phyloP scores from a whole-genome alignment of 2,797 vertebrate genomes.

The Hyperoplus lanceolatus region DNA sequence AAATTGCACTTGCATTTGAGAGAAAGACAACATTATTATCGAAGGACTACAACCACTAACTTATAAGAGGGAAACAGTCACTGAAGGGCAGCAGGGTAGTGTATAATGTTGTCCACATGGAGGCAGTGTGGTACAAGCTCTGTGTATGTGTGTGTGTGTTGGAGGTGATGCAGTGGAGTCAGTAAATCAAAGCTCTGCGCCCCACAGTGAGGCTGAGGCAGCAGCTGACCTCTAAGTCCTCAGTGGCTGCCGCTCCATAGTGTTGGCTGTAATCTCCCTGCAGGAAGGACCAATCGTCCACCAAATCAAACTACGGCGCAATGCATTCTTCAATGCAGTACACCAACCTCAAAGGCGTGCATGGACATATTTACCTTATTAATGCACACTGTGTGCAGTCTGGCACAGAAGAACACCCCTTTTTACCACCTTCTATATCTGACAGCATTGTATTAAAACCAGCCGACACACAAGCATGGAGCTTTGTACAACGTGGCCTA shows the following conservation, averaged over 20 bases:
- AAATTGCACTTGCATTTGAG: too few species aligned
- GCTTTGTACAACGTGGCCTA: slow-evolving; percentile 72
- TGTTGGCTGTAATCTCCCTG: slow-evolving; percentile 59
- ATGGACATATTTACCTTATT: slow-evolving; percentile 35
- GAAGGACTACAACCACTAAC: neutral
- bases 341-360: neutral
- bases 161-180: slow-evolving; percentile 71
- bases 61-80: slow-evolving; percentile 2
- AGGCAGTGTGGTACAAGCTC: slow-evolving; percentile 72
- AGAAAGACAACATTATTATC: neutral
- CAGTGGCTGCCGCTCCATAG: slow-evolving; percentile 61
- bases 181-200: slow-evolving; percentile 76
- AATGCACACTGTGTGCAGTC: slow-evolving; percentile 16
- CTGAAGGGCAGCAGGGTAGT: slow-evolving; percentile 33
- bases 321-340: neutral
- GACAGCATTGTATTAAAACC: slow-evolving; percentile 35
- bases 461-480: slow-evolving; percentile 32
- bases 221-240: slow-evolving; percentile 81
- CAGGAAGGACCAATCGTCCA: slow-evolving; percentile 54
- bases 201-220: slow-evolving; percentile 79
- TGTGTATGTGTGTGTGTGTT: slow-evolving; percentile 29
- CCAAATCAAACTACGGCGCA: slow-evolving; percentile 15
- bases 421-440: slow-evolving; percentile 18
- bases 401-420: slow-evolving; percentile 23
- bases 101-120: slow-evolving; percentile 65